A percentile compares a stretch with the other conserved stretches of the same genome.
Conservation (phyloP, 2,113 vertebrate genomes). For the Rhodinocichla rosea region DNA sequence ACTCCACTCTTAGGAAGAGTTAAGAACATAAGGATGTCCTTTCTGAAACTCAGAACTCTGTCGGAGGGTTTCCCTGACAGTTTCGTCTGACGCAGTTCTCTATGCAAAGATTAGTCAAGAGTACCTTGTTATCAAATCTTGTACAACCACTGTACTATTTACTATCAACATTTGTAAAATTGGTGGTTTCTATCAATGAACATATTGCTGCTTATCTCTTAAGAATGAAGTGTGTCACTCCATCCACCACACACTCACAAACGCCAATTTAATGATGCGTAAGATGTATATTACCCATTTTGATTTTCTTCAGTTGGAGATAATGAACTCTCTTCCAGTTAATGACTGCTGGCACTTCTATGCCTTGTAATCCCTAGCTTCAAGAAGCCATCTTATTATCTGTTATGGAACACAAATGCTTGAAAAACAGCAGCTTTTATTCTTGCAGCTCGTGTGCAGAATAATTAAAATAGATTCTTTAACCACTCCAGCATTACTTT, state of each 20-base stretch:
- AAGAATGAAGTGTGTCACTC: neutral
- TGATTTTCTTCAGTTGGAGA: neutral
- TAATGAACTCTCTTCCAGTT: neutral
- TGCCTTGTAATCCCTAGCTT: neutral
- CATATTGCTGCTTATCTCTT: neutral
- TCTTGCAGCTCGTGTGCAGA: neutral
- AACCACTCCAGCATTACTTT: neutral
- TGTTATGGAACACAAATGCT: neutral
- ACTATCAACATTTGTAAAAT: neutral
- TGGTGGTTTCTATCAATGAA: neutral
- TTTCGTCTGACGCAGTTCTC: neutral
- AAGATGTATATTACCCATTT: neutral
- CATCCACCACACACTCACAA: neutral
- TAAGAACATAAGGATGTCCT: neutral
- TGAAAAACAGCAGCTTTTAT: neutral
- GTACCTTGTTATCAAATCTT: neutral
- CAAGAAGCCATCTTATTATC: neutral
- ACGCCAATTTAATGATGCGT: neutral
- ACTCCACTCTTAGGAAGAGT: neutral
- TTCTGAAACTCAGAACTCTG: neutral
- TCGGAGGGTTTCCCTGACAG: neutral
- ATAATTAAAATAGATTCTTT: neutral
- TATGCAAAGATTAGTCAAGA: neutral
- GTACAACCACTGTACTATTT: neutral
- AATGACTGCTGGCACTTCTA: neutral